phyloP scores from a whole-genome alignment of 2,113 vertebrate genomes.

The Chaetops frenatus region DNA sequence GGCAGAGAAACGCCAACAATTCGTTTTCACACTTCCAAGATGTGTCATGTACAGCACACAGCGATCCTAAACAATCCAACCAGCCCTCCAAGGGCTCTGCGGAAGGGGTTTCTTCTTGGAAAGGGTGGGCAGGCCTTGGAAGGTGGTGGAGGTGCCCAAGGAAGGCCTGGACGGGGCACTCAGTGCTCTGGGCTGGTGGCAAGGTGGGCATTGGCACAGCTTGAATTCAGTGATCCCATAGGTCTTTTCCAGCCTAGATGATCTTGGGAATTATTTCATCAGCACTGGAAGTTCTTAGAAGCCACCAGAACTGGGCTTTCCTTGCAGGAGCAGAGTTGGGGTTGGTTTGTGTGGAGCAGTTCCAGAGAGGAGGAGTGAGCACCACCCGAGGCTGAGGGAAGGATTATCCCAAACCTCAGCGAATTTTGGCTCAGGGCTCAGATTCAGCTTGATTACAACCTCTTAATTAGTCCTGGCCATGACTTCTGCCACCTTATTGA shows the following conservation, averaged over 20 bases:
- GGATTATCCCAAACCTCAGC: not conserved
- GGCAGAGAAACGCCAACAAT: not conserved
- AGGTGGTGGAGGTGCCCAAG: not conserved
- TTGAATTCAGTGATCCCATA: rapidly evolving
- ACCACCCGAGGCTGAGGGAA: rapidly evolving
- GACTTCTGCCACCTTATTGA: not conserved
- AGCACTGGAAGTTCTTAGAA: not conserved
- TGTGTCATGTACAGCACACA: not conserved
- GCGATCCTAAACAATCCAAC: not conserved
- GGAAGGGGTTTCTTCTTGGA: not conserved
- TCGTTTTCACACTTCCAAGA: not conserved
- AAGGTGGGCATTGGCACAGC: not conserved
- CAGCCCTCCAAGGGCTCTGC: not conserved
- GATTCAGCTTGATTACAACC: not conserved
- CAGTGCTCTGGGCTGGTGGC: not conserved
- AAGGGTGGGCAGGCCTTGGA: rapidly evolving
- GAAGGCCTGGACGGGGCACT: rapidly evolving
- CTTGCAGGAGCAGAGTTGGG: not conserved
- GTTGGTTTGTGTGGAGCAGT: not conserved
- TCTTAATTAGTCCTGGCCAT: not conserved
- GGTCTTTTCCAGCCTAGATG: not conserved
- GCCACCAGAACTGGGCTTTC: not conserved
- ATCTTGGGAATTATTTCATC: not conserved
- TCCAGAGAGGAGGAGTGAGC: not conserved
- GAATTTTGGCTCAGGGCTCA: not conserved